Conservation (phyloP, 2,113 vertebrate genomes). For the Suncus etruscus region DNA sequence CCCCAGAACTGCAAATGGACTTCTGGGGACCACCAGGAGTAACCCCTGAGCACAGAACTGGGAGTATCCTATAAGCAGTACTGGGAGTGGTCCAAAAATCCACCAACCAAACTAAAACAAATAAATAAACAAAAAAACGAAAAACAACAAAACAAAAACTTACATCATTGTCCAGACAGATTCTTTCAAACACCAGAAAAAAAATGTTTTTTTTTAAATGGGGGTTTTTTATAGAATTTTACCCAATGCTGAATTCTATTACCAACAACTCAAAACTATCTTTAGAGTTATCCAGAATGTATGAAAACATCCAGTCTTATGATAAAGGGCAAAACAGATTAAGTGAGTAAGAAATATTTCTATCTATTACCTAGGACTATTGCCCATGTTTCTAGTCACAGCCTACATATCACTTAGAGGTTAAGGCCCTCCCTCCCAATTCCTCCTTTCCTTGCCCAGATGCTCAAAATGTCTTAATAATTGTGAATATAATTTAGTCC, state of each 20-base stretch:
- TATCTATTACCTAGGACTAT: neutral
- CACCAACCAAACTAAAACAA: too few relatives aligned
- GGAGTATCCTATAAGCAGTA: too few relatives aligned
- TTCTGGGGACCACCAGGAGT: too few relatives aligned
- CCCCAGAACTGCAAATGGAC: too few relatives aligned
- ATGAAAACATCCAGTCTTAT: conserved; percentile 24
- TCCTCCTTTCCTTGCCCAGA: neutral
- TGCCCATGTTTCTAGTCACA: neutral
- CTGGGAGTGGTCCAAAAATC: too few relatives aligned
- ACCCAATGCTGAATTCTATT: neutral
- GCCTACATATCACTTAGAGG: neutral
- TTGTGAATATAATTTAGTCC: neutral
- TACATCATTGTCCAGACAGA: neutral
- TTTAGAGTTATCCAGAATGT: conserved; percentile 33
- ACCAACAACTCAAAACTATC: conserved; percentile 24
- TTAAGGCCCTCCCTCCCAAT: neutral
- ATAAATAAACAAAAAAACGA: too few relatives aligned
- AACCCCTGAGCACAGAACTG: too few relatives aligned
- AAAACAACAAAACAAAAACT: too few relatives aligned
- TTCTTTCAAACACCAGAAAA: conserved; percentile 7
- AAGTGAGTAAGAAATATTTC: neutral
- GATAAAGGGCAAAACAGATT: neutral
- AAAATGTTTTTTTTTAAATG: neutral
- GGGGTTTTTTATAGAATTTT: too few relatives aligned
- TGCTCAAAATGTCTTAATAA: conserved; percentile 1